phyloP scores from a whole-genome alignment of 2,888 invertebrate species.

The Diabrotica balteata region DNA sequence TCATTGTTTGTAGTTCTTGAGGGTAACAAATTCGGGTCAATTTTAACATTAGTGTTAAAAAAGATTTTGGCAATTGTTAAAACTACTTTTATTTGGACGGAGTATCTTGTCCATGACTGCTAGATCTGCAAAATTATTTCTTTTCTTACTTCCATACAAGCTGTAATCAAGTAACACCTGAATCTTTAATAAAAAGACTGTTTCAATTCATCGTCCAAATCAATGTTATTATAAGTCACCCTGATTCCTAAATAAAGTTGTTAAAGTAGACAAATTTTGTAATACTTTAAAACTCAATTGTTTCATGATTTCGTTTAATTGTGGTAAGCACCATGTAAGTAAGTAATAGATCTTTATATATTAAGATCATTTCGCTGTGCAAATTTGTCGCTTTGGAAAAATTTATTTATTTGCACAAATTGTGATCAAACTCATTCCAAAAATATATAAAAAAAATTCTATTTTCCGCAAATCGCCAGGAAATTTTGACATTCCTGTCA shows the following conservation, averaged over 20 bases:
- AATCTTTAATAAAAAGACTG: background rate
- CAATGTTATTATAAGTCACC: background rate
- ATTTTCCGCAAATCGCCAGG: no score
- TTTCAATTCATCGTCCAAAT: background rate
- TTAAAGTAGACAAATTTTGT: background rate
- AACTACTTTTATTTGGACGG: background rate
- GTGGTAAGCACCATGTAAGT: background rate
- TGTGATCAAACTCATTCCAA: no score
- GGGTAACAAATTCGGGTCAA: no score
- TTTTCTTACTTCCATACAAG: background rate
- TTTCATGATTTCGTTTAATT: no score
- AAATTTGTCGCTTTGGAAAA: background rate
- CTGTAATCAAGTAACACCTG: no score
- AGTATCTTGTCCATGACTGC: background rate
- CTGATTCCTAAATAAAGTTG: background rate
- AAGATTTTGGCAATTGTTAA: background rate
- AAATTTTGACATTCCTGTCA: no score
- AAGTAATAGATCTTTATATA: background rate
- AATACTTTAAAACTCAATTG: background rate
- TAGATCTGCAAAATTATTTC: background rate
- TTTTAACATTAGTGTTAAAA: no score
- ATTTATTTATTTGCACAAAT: background rate
- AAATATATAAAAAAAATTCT: no score
- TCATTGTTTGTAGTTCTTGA: no score
- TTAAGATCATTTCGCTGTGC: background rate